Evolutionary conservation across 2,797 vertebrate genomes (phyloP), one percentile per base, ranked within the genome.

Genomic region (Enteromius argenteus): DNA sequence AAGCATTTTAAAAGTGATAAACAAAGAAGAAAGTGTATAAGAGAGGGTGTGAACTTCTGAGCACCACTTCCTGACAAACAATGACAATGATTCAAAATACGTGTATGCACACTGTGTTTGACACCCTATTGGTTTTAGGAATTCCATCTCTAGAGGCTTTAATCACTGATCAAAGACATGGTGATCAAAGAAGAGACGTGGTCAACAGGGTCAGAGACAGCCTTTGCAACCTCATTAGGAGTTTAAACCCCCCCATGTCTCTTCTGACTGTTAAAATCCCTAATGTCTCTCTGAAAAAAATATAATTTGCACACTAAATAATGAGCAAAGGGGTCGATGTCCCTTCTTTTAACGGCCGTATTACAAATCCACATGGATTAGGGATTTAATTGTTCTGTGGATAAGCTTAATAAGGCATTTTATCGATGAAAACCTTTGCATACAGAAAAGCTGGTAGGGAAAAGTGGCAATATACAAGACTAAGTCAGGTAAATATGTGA

Each of bases 331-430:
- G 30, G 35, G 35, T 7, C 2, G 0, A 46, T 9, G 23, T 5
- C 69, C 71, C 82, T 69, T 66, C 37, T 49, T 91, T 90, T 85
- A 93, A 93, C 88, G 92, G 90, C 81, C 77, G 89, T 87, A 93
- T 94, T 93, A 93, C 92, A 92, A 79, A 91, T 91, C 94, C 93
- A 93, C 93, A 91, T 89, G 62, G 79, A 89, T 92, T 94, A 89
- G 87, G 14, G 44, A 88, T 91, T 90, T 93, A 92, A 94, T 93
- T 91, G 92, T 88, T 83, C 87, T 88, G 90, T 89, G 91, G 92
- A 93, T 94, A 93, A 87, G 80, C 19, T 91, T 84, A 89, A 91
- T 83, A 89, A 79, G 88, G 91, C 89, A 58, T 86, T 89, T 90
- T 85, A 87, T 81, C 85, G 87, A 49, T 15, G 32, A 68, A 89